A percentile compares a stretch with the other conserved stretches of the same genome.
phyloP scores from a whole-genome alignment of 2,888 invertebrate species.

The Pseudolycoriella hygida region DNA sequence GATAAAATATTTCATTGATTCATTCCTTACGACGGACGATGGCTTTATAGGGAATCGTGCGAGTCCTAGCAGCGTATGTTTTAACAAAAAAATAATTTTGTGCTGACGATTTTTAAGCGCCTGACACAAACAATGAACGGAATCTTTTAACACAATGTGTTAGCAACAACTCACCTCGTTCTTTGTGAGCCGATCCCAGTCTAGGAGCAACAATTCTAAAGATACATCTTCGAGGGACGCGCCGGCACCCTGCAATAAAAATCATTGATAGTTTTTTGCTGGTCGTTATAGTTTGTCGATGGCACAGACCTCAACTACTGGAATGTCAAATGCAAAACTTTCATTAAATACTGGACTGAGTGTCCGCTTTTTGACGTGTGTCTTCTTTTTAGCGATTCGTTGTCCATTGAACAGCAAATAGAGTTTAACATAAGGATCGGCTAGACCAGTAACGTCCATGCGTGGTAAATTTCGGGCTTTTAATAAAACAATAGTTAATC shows the following conservation, averaged over 20 bases:
- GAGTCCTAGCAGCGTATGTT: too few species aligned
- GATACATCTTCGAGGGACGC: slow-evolving; percentile 28
- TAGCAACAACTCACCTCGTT: slow-evolving; percentile 76
- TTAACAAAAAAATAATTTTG: too few species aligned
- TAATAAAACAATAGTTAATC: slow-evolving; percentile 88
- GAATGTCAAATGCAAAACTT: slow-evolving; percentile 95
- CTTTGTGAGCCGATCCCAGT: slow-evolving; percentile 97
- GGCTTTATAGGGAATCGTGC: too few species aligned
- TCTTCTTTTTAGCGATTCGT: slow-evolving; percentile 96
- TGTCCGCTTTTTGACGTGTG: slow-evolving; percentile 95
- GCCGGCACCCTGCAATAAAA: slow-evolving; percentile 22
- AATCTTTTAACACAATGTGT: too few species aligned
- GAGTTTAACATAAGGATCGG: slow-evolving; percentile 94
- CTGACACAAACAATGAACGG: too few species aligned
- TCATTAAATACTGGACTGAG: slow-evolving; percentile 98
- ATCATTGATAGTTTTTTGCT: slow-evolving; percentile 3
- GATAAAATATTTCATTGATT: too few species aligned
- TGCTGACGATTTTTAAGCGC: too few species aligned
- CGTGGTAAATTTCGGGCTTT: slow-evolving; percentile 95
- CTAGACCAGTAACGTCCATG: slow-evolving; percentile 94
- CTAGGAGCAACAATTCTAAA: slow-evolving; percentile 39
- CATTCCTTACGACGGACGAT: too few species aligned
- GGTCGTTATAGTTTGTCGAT: not conserved
- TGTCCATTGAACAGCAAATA: slow-evolving; percentile 95
- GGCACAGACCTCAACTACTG: slow-evolving; percentile 41